phyloP scores from a whole-genome alignment of 2,888 invertebrate genomes.

The Nomada fabriciana region DNA sequence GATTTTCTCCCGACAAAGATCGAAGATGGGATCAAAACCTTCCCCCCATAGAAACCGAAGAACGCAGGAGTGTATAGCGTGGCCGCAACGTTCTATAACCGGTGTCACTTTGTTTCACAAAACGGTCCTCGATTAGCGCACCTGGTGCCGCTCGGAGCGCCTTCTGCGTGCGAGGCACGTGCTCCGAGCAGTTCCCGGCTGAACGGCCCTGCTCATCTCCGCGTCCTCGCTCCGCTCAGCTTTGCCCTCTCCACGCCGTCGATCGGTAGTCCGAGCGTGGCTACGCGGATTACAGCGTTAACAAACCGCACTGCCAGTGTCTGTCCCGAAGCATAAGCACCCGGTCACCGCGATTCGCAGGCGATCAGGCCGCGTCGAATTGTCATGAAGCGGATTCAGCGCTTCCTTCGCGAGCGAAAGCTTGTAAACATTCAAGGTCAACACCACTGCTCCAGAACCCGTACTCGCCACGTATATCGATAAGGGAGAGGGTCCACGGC shows the following conservation, averaged over 20 bases:
- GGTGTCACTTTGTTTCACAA: slow-evolving; percentile 46
- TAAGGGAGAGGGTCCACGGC: slow-evolving; percentile 58
- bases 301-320: slow-evolving; percentile 18
- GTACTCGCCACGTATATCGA: slow-evolving; percentile 14
- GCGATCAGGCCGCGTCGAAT: not conserved
- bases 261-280: not conserved
- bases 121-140: slow-evolving; percentile 68
- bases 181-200: slow-evolving; percentile 76
- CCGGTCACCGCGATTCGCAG: not conserved
- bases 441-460: slow-evolving; percentile 41
- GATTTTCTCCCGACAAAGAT: slow-evolving; percentile 17
- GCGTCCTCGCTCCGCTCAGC: slow-evolving; percentile 36
- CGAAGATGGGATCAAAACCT: slow-evolving; percentile 15
- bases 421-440: slow-evolving; percentile 54
- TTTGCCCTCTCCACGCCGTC: not conserved
- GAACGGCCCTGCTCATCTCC: slow-evolving; percentile 75
- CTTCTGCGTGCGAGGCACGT: slow-evolving; percentile 80
- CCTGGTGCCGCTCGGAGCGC: slow-evolving; percentile 71
- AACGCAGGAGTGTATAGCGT: not conserved
- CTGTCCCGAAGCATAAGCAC: not conserved
- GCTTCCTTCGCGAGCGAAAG: not conserved
- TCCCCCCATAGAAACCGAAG: not conserved
- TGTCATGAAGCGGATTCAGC: not conserved
- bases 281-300: not conserved
- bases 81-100: slow-evolving; percentile 40